Percentiles rank a stretch among this genome's conserved stretches.
phyloP scores from a whole-genome alignment of 2,797 vertebrate genomes.

The Merluccius polli region DNA sequence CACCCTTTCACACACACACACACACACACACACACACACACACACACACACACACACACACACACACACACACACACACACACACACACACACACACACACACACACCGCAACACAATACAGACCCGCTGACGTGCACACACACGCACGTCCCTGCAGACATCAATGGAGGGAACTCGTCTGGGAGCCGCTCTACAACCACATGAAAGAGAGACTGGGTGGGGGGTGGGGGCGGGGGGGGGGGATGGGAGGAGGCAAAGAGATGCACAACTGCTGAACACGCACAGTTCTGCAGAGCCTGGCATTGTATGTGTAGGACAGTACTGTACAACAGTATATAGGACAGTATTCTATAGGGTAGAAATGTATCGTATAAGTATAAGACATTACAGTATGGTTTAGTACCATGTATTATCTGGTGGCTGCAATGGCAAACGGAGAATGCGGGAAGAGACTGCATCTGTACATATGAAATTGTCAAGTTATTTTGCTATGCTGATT shows the following conservation, averaged over 20 bases:
- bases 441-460: not conserved
- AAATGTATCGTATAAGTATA: no score
- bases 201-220: conserved; percentile 37
- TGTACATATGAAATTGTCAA: not conserved
- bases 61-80: conserved; percentile 1
- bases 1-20: no score
- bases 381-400: no score
- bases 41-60: not conserved
- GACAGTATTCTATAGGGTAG: not conserved
- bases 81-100: conserved; percentile 29
- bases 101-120: conserved; percentile 24
- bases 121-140: conserved; percentile 1
- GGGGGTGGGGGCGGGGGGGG: conserved; percentile 13
- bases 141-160: conserved; percentile 13
- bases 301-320: not conserved
- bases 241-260: not conserved
- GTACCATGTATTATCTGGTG: no score
- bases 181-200: conserved; percentile 43
- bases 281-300: not conserved
- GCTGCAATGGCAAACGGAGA: no score
- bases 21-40: not conserved
- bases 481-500: not conserved
- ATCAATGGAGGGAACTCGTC: conserved; percentile 50
- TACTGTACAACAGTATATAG: not conserved
- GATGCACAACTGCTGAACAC: not conserved